Conservation (phyloP, 2,888 invertebrate genomes). For the Diarsia dahlii region DNA sequence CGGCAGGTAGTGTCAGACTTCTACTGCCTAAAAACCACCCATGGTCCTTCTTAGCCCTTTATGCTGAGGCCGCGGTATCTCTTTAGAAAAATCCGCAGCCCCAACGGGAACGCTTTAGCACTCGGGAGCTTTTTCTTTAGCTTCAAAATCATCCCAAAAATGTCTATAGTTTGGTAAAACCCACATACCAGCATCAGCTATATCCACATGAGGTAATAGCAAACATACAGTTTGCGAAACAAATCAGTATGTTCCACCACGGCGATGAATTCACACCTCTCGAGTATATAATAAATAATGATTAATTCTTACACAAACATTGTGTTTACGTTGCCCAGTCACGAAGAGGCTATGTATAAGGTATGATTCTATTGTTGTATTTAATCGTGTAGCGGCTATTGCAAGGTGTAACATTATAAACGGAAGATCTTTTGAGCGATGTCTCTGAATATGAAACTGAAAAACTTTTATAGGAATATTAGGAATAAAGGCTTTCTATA, state of each 20-base stretch:
- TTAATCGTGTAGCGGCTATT: not conserved
- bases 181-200: not conserved
- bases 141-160: not conserved
- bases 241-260: constrained; percentile 36
- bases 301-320: constrained; percentile 54
- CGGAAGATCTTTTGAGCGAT: not conserved
- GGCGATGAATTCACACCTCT: constrained; percentile 43
- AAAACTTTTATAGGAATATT: too few relatives aligned
- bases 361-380: constrained; percentile 14
- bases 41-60: too few relatives aligned
- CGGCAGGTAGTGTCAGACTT: too few relatives aligned
- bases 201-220: constrained; percentile 11
- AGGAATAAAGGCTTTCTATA: too few relatives aligned
- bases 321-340: constrained; percentile 35
- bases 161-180: not conserved
- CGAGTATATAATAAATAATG: constrained; percentile 42
- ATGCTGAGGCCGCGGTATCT: too few relatives aligned
- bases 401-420: not conserved
- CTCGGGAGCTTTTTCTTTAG: not conserved
- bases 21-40: too few relatives aligned
- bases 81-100: too few relatives aligned
- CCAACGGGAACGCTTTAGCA: not conserved
- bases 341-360: constrained; percentile 32
- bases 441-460: not conserved
- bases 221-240: constrained; percentile 41